Percentiles rank a stretch among this genome's conserved stretches.
phyloP scores from a whole-genome alignment of 2,888 invertebrate genomes.

The Agrotis segetum region DNA sequence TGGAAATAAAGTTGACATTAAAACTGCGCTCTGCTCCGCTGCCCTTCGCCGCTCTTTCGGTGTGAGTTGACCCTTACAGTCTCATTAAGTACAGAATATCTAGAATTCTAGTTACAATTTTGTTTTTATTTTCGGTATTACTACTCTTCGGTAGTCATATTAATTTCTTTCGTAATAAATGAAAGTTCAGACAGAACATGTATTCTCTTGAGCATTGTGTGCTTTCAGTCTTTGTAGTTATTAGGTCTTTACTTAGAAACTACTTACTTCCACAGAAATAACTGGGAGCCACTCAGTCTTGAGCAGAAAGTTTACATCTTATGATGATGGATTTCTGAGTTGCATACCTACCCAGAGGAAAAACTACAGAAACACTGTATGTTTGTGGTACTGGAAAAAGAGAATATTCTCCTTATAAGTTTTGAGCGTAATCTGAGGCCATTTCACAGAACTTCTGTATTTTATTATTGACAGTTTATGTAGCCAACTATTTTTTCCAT shows the following conservation, averaged over 20 bases:
- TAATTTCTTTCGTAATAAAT: neutral
- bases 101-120: conserved; percentile 1
- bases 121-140: conserved; percentile 21
- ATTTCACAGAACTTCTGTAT: too few relatives aligned
- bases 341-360: conserved; percentile 28
- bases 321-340: conserved; percentile 44
- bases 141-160: neutral
- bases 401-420: neutral
- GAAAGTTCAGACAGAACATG: conserved; percentile 16
- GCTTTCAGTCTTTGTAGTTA: conserved; percentile 37
- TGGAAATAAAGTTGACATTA: too few relatives aligned
- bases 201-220: conserved; percentile 39
- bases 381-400: too few relatives aligned
- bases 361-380: conserved; percentile 3
- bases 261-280: conserved; percentile 13
- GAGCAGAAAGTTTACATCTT: conserved; percentile 40
- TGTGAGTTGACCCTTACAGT: too few relatives aligned
- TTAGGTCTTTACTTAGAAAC: conserved; percentile 24
- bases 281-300: conserved; percentile 27
- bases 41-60: too few relatives aligned
- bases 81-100: too few relatives aligned
- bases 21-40: too few relatives aligned
- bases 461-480: too few relatives aligned
- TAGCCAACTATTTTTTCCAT: too few relatives aligned
- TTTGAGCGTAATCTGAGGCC: neutral